phyloP scores from a whole-genome alignment of 2,113 vertebrate genomes.

The Turdus rufiventris region DNA sequence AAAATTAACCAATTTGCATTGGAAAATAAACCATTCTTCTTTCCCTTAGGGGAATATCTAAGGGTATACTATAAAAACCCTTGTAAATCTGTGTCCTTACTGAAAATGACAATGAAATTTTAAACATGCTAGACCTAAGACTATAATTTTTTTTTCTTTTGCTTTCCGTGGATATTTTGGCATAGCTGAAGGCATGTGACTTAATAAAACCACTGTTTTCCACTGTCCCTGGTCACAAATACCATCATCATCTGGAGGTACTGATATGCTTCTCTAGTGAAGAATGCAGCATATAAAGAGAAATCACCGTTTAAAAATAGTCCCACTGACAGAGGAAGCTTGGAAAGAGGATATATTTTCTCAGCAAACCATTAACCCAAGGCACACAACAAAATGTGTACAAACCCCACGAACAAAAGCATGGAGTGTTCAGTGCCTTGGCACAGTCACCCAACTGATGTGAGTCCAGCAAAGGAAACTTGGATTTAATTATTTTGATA shows the following conservation, averaged over 20 bases:
- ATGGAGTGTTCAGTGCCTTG: neutral
- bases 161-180: neutral
- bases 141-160: neutral
- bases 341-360: slow-evolving; percentile 25
- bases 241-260: neutral
- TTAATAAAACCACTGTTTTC: neutral
- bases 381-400: slow-evolving; percentile 6
- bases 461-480: neutral
- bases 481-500: slow-evolving; percentile 6
- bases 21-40: neutral
- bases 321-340: neutral
- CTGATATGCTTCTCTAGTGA: neutral
- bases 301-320: neutral
- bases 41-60: neutral
- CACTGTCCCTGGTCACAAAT: neutral
- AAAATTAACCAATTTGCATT: neutral
- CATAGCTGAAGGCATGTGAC: neutral
- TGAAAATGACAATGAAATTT: neutral
- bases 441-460: neutral
- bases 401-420: neutral
- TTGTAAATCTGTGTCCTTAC: neutral
- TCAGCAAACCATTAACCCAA: slow-evolving; percentile 5
- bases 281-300: neutral
- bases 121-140: neutral
- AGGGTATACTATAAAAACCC: neutral